Evolutionary conservation across 92 coral and sea anemone species (phyloP).

Genomic region (Paramuricea clavata): DNA sequence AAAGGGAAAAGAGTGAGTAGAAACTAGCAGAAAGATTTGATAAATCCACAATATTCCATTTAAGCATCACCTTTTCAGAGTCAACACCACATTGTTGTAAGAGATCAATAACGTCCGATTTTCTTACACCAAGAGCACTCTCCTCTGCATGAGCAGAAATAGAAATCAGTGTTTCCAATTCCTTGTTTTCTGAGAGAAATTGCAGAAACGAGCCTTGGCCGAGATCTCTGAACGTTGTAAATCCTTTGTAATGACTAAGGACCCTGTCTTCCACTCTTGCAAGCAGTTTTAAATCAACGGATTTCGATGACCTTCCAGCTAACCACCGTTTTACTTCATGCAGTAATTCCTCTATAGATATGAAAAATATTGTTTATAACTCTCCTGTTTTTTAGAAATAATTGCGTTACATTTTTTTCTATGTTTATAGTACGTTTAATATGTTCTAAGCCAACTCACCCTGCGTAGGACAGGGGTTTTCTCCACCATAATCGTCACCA

Average conservation of each 20-base stretch:
- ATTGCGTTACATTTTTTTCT: no score
- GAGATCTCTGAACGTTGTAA: constrained; percentile 69
- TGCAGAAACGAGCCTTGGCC: constrained; percentile 86
- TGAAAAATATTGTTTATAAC: not conserved
- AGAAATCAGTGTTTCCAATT: constrained; percentile 57
- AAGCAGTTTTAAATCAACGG: constrained; percentile 58
- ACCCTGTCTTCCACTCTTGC: constrained; percentile 74
- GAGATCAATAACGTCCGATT: constrained; percentile 71
- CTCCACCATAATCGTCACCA: not conserved
- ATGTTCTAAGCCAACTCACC: not conserved
- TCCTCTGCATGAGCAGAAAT: constrained; percentile 49
- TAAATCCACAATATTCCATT: no score
- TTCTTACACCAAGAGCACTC: constrained; percentile 22
- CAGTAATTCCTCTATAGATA: constrained; percentile 54
- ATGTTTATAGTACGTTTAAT: no score
- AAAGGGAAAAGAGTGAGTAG: no score
- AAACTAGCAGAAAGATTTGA: no score
- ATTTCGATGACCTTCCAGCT: constrained; percentile 43
- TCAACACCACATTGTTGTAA: constrained; percentile 79
- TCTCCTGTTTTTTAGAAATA: no score
- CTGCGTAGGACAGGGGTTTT: not conserved
- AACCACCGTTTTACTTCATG: constrained; percentile 80
- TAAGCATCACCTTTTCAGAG: constrained; percentile 62
- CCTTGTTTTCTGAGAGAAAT: constrained; percentile 77
- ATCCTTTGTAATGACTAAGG: constrained; percentile 69